A percentile compares a stretch with the other conserved stretches of the same genome.
Evolutionary conservation across 2,113 vertebrate species (phyloP).

Genomic region (Cathartes aura): DNA sequence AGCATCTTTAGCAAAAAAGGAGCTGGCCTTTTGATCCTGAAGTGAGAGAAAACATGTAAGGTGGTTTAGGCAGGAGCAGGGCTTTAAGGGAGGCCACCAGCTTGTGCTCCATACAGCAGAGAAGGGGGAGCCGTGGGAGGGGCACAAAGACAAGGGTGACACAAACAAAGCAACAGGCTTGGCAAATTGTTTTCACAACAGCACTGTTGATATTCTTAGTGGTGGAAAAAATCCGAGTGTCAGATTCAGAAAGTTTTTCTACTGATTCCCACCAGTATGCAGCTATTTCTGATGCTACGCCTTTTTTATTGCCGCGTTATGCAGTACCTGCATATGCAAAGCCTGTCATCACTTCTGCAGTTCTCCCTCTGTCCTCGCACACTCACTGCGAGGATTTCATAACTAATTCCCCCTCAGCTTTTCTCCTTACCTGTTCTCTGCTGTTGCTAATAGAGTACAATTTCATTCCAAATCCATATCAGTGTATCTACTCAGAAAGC

Average conservation of each 20-base stretch:
- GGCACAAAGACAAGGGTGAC: neutral
- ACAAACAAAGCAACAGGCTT: neutral
- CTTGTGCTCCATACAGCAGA: accelerated
- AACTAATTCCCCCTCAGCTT: neutral
- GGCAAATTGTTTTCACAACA: neutral
- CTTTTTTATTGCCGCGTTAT: neutral
- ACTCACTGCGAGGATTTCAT: neutral
- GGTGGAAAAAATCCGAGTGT: neutral
- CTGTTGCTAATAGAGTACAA: neutral
- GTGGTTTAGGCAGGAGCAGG: neutral
- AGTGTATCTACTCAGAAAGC: neutral
- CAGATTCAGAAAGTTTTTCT: neutral
- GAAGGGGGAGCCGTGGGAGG: accelerated
- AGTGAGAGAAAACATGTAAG: neutral
- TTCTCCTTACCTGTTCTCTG: neutral
- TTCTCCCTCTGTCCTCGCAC: neutral
- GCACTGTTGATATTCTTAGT: neutral
- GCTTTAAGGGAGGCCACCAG: neutral
- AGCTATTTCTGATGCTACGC: neutral
- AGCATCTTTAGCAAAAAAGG: neutral
- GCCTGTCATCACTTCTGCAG: neutral
- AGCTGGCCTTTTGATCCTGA: neutral
- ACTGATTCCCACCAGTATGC: neutral
- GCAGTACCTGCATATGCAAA: neutral
- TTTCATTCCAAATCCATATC: neutral